phyloP scores from a whole-genome alignment of 2,797 vertebrate species.

The Sebastiscus tertius region DNA sequence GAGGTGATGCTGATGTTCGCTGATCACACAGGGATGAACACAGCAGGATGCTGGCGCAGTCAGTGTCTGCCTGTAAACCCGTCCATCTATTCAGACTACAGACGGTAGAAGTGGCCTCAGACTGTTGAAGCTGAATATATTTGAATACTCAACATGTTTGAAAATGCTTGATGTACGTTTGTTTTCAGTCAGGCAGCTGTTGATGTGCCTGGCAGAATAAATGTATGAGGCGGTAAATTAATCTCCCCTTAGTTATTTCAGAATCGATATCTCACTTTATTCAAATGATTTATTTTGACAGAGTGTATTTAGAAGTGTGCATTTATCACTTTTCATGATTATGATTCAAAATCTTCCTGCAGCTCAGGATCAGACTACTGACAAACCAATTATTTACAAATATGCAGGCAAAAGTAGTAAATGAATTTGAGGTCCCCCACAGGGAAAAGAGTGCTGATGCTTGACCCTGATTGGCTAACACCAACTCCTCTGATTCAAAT shows the following conservation, averaged over 20 bases:
- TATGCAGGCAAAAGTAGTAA: neutral
- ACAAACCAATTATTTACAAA: neutral
- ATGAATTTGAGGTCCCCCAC: neutral
- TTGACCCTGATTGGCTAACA: neutral
- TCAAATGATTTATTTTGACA: conserved; percentile 9
- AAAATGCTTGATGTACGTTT: neutral
- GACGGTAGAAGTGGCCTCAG: neutral
- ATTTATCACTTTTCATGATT: conserved; percentile 1
- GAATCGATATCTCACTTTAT: conserved; percentile 26
- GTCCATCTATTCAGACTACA: conserved; percentile 11
- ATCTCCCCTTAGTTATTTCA: conserved; percentile 3
- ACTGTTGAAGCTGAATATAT: conserved; percentile 21
- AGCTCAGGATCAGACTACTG: neutral
- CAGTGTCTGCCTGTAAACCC: conserved; percentile 22
- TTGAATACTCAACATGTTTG: conserved; percentile 25
- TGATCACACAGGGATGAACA: conserved; percentile 44
- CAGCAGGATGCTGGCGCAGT: conserved; percentile 19
- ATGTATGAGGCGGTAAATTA: neutral
- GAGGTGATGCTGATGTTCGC: conserved; percentile 54
- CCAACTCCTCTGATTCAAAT: neutral
- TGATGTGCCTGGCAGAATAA: neutral
- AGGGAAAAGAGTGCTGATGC: neutral
- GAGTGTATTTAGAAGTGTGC: neutral
- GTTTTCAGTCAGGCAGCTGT: conserved; percentile 1
- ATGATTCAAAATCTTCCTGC: neutral